Conservation (phyloP, 2,888 invertebrate genomes). For the Phragmatobia fuliginosa region DNA sequence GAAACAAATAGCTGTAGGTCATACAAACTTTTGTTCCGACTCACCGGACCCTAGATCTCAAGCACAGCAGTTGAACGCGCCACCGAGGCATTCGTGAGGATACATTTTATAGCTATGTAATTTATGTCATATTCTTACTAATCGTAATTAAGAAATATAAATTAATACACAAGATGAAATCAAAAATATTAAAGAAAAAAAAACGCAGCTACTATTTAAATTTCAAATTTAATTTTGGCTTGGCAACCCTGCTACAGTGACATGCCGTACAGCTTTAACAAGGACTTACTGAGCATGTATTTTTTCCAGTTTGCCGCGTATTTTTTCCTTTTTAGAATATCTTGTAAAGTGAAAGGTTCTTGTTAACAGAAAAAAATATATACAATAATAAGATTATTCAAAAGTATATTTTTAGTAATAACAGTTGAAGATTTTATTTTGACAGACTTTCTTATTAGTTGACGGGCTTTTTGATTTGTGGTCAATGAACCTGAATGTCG, state of each 20-base stretch:
- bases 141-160: too few species aligned
- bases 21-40: too few species aligned
- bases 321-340: background rate
- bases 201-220: background rate
- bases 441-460: background rate
- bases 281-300: background rate
- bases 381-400: background rate
- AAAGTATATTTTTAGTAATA: background rate
- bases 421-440: background rate
- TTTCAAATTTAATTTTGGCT: background rate
- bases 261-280: background rate
- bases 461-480: background rate
- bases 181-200: background rate
- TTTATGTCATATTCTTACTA: too few species aligned
- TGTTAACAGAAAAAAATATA: background rate
- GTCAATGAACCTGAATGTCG: background rate
- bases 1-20: too few species aligned
- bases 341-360: background rate
- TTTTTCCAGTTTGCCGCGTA: constrained; percentile 1
- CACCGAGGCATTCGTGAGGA: too few species aligned
- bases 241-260: background rate
- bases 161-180: background rate
- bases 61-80: too few species aligned
- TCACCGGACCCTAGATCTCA: too few species aligned
- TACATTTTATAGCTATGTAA: too few species aligned